Evolutionary conservation across 2,113 vertebrate genomes (phyloP), one percentile per base, ranked within the genome.

Genomic region (Centropus unirufus): DNA sequence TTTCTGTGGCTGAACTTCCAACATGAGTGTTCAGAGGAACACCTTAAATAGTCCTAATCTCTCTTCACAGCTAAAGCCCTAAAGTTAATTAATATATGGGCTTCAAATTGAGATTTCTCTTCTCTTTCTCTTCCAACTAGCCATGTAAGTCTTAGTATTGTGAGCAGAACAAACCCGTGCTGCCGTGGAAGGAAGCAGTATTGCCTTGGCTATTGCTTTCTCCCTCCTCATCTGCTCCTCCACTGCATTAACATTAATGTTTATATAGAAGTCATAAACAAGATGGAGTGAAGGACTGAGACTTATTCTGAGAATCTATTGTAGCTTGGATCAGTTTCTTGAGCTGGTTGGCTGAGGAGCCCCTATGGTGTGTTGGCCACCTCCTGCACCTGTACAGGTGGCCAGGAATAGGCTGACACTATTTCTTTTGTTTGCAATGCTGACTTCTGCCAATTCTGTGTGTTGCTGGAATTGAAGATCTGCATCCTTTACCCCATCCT

Each of bases 241-340:
- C 27, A 42, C 29, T 77, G 42, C 32, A 24, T 73, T 73, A 80
- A 61, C 26, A 8, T 23, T 20, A 80, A 34, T 83, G 61, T 83
- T 92, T 92, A 52, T 34, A 19, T 14, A 95, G 85, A 87, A 87
- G 49, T 55, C 63, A 39, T 91, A 88, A 94, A 79, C 27, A 67
- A 90, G 72, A 62, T 70, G 72, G 76, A 92, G 32, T 79, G 42
- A 73, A 94, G 34, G 68, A 83, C 30, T 34, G 59, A 29, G 36
- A 73, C 46, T 59, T 91, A 69, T 86, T 89, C 74, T 90, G 72
- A 58, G 47, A 83, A 67, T 42, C 92, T 3, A 6, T 83, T 92
- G 78, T 42, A 63, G 39, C 67, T 47, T 90, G 79, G 63, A 77
- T 94, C 52, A 24, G 83, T 83, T 92, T 73, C 59, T 86, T 24